phyloP scores from a whole-genome alignment of 2,888 invertebrate species.

The Thymelicus sylvestris region DNA sequence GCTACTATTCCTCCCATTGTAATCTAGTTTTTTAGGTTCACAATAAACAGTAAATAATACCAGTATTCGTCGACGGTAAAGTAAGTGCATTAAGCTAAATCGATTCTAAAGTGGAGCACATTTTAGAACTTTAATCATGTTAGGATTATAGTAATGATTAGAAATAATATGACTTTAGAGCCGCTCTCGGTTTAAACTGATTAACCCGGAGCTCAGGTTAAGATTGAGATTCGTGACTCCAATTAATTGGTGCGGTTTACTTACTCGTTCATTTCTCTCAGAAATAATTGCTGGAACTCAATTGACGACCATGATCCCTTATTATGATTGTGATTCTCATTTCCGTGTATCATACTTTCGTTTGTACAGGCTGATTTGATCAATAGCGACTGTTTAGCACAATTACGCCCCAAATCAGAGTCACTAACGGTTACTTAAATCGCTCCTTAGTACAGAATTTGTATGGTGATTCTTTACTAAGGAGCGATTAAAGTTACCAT shows the following conservation, averaged over 20 bases:
- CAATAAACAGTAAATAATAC: background rate
- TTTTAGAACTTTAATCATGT: constrained; percentile 33
- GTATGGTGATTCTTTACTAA: too few species aligned
- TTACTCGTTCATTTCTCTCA: constrained; percentile 27
- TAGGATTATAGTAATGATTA: constrained; percentile 36
- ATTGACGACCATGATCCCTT: constrained; percentile 30
- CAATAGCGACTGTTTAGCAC: too few species aligned
- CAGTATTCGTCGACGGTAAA: background rate
- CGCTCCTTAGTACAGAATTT: too few species aligned
- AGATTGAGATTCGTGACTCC: constrained; percentile 37
- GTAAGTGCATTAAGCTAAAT: background rate
- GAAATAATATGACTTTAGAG: constrained; percentile 31
- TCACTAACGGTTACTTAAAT: too few species aligned
- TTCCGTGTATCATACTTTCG: constrained; percentile 13
- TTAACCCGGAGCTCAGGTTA: constrained; percentile 31
- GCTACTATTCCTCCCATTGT: too few species aligned
- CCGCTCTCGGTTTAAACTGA: constrained; percentile 32
- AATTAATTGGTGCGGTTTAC: constrained; percentile 37
- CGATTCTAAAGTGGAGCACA: background rate
- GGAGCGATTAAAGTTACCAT: too few species aligned
- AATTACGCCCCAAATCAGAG: too few species aligned
- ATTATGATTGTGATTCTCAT: constrained; percentile 14
- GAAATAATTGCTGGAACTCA: constrained; percentile 31
- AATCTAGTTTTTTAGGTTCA: too few species aligned
- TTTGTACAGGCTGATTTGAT: background rate